These are phyloP conservation scores for Drosophila triauraria DNA, from an alignment of 1,140 invertebrate genomes.

Conservation along the genomic window DNA sequence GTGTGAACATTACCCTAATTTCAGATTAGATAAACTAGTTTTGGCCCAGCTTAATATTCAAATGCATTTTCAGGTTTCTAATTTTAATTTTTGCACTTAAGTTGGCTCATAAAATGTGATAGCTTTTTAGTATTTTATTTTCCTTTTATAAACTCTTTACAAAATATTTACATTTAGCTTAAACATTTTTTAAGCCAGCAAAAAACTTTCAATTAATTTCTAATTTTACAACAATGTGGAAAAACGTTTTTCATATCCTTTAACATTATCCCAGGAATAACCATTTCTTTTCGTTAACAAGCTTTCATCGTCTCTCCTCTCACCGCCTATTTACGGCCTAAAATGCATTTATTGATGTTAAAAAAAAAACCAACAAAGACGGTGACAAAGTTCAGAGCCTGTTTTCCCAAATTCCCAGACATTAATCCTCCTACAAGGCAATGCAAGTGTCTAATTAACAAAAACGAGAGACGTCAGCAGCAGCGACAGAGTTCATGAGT, in stretches of 20 bases:
- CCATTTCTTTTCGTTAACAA: not conserved
- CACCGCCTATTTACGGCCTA: no score
- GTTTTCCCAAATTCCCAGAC: slow-evolving; percentile 38
- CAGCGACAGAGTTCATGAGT: slow-evolving; percentile 5
- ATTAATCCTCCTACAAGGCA: slow-evolving; percentile 47
- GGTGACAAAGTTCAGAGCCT: slow-evolving; percentile 11
- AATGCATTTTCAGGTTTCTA: not conserved
- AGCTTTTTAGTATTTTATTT: not conserved
- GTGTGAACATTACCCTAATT: slow-evolving; percentile 1
- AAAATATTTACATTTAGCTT: not conserved
- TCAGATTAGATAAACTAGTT: slow-evolving; percentile 1
- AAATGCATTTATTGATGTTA: not conserved
- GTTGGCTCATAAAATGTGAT: not conserved
- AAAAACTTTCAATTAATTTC: not conserved
- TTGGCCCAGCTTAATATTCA: not conserved
- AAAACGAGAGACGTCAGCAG: slow-evolving; percentile 10
- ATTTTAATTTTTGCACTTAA: not conserved
- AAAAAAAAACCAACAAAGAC: not conserved
- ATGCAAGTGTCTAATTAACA: slow-evolving; percentile 52
- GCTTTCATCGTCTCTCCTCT: not conserved
- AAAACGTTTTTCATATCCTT: not conserved
- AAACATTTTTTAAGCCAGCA: not conserved
- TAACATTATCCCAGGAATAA: not conserved
- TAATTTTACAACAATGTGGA: no score
- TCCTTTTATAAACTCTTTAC: not conserved